These are phyloP conservation scores for Bolinopsis microptera DNA, from an alignment of 37 sponge, comb jelly and placozoan species.

Conservation along the genomic window DNA sequence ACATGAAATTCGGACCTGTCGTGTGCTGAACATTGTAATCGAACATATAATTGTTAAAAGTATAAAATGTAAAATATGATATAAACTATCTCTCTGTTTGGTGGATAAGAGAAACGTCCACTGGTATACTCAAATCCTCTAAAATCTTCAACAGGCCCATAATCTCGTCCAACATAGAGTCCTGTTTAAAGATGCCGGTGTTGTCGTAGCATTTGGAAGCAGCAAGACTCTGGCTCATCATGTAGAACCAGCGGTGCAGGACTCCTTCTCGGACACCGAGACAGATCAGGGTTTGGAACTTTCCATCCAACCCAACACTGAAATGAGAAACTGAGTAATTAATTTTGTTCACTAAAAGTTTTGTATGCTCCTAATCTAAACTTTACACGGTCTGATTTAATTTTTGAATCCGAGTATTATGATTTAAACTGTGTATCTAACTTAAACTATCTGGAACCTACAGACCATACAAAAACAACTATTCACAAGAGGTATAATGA, in stretches of 20 bases:
- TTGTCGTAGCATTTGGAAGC: constrained; percentile 72
- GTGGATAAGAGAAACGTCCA: constrained; percentile 29
- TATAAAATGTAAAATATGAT: background rate
- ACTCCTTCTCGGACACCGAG: constrained; percentile 72
- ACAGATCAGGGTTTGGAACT: constrained; percentile 64
- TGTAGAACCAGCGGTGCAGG: constrained; percentile 70
- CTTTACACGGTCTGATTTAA: too few relatives aligned
- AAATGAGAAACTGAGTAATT: too few relatives aligned
- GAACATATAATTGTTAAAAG: too few relatives aligned
- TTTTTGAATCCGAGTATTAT: too few relatives aligned
- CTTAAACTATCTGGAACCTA: too few relatives aligned
- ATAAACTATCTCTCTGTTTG: background rate
- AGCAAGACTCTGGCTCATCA: constrained; percentile 68
- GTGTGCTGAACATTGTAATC: too few relatives aligned
- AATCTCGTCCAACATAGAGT: constrained; percentile 1
- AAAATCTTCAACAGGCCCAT: constrained; percentile 41
- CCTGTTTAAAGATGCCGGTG: constrained; percentile 36
- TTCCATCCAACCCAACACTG: constrained; percentile 63
- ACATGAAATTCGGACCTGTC: too few relatives aligned
- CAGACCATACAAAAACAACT: too few relatives aligned
- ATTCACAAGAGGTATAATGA: too few relatives aligned
- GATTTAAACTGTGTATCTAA: too few relatives aligned
- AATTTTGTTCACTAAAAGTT: too few relatives aligned
- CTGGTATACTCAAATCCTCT: constrained; percentile 11
- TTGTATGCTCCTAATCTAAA: too few relatives aligned